Evolutionary conservation across 2,797 vertebrate species (phyloP), one percentile per base, ranked within the genome.

Genomic region (Gymnopithys bicolor): DNA sequence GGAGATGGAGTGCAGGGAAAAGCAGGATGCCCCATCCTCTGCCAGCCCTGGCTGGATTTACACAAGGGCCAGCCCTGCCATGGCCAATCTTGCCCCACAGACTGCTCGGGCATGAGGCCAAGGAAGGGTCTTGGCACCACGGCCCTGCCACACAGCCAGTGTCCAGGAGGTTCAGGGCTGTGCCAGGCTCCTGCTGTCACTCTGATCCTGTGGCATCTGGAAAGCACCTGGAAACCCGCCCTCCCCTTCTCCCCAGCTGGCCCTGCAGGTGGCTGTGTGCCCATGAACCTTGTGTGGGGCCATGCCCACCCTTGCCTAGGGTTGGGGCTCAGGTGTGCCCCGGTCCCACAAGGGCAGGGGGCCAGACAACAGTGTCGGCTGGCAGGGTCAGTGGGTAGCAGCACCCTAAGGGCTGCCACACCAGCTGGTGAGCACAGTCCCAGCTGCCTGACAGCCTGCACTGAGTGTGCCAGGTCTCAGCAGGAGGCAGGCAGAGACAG

Each of bases 31-130:
- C 41, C 45, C 13, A 4, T 48, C n/a, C 30, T 77, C 52, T 73
- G 86, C 84, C 92, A 91, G 0, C 19, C 13, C 23, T 0, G 2
- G 58, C 3, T 5, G 0, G 53, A 71, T 84, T 84, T 63, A 82
- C 2, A 4, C 46, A 52, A 25, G 45, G 52, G 35, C 60, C 48
- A 80, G 19, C 21, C 35, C 37, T 25, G n/a, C 15, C 27, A 8
- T 0, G 0, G 39, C 51, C 22, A 1, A 35, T 51, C 63, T 39
- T 79, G 63, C 53, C 84, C 69, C 87, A 17, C 3, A 3, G 60
- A 28, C 41, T 70, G 66, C 7, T 0, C 11, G 23, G 62, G 79
- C 45, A 1, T 0, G 0, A 19, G 52, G 73, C 30, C 16, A 8
- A 85, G 76, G 39, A 76, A 3, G 1, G 39, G 23, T 46, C 49